Base-by-base conservation (phyloP, 2,888 invertebrate species). In the Arctia plantaginis region DNA sequence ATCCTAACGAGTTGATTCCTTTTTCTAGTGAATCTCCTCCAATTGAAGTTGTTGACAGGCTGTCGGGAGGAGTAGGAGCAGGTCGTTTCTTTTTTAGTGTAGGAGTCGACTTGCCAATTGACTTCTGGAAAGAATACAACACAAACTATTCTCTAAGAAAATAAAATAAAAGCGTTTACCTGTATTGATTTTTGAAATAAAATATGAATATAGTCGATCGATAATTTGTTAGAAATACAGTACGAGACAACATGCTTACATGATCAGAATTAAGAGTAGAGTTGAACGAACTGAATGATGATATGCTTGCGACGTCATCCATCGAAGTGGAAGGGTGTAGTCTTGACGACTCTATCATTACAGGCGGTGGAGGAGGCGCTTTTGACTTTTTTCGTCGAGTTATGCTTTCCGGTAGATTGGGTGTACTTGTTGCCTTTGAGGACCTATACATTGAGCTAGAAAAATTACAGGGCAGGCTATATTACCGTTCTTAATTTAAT, bases 21-120 rank as follows among this genome's bases (percentile, higher is more conserved):
- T 89, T 92, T 75, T 95, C 94, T 77, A 92, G 74, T 1, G 93
- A 93, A 20, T 90, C 92, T 10, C 86, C 89, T 59, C 85, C 88
- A 51, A 91, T 91, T 0, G 94, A 94, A 59, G 89, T 79, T 1
- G 91, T 91, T 1, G 94, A 94, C 12, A 93, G 83, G 78, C 93
- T 94, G 81, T 94, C 95, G 0, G 97, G 97, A 20, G 97, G 97
- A 20, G 96, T 96, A 0, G 98, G 98, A 0, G 98, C 98, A 12
- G 96, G 96, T 66, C 97, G 96, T 75, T 96, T 95, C 90, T 97
- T 97, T 73, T 97, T 95, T 69, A 95, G 88, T 72, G 94, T 95
- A 0, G 96, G 96, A 7, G 96, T 96, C 33, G 87, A 86, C 78
- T 89, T 88, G 64, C 92, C 93, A 47, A 87, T 87, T 2, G 93